A percentile compares a stretch with the other conserved stretches of the same genome.
Evolutionary conservation across 2,113 vertebrate species (phyloP).

Genomic region (Chaenocephalus aceratus): DNA sequence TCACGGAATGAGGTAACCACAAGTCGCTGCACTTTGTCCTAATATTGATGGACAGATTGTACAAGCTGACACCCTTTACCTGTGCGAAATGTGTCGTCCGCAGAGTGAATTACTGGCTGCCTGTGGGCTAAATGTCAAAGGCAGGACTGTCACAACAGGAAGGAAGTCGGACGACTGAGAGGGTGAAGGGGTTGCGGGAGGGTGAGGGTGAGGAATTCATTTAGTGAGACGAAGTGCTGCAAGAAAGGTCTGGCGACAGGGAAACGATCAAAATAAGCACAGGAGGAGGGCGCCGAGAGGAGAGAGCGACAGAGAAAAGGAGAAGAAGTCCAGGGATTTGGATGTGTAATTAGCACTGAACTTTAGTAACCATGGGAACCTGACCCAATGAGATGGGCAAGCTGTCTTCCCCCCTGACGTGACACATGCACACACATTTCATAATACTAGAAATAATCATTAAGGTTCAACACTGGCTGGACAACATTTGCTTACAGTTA

Average conservation of each 20-base stretch:
- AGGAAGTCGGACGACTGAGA: slow-evolving; percentile 21
- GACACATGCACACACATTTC: not conserved
- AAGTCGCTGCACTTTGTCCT: slow-evolving; percentile 31
- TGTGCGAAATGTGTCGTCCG: slow-evolving; percentile 16
- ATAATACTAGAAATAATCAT: not conserved
- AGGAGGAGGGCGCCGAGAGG: slow-evolving; percentile 13
- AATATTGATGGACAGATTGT: slow-evolving; percentile 27
- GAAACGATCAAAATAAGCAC: slow-evolving; percentile 30
- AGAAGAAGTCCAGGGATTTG: slow-evolving; percentile 19
- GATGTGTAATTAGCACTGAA: slow-evolving; percentile 55
- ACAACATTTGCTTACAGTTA: no score
- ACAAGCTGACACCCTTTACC: slow-evolving; percentile 17
- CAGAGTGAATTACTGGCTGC: slow-evolving; percentile 45
- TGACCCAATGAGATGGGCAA: slow-evolving; percentile 26
- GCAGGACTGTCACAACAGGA: slow-evolving; percentile 39
- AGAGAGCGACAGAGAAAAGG: not conserved
- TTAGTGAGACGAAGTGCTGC: not conserved
- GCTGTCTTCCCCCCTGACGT: not conserved
- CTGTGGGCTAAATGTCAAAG: slow-evolving; percentile 47
- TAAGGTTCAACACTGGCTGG: no score
- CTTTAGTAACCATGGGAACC: slow-evolving; percentile 61
- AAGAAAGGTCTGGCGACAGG: slow-evolving; percentile 5
- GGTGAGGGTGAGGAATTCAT: slow-evolving; percentile 19
- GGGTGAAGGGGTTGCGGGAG: slow-evolving; percentile 20
- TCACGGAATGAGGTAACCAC: slow-evolving; percentile 33